Evolutionary conservation across 2,113 vertebrate species (phyloP).

Genomic region (Tretioscincus oriximinensis): DNA sequence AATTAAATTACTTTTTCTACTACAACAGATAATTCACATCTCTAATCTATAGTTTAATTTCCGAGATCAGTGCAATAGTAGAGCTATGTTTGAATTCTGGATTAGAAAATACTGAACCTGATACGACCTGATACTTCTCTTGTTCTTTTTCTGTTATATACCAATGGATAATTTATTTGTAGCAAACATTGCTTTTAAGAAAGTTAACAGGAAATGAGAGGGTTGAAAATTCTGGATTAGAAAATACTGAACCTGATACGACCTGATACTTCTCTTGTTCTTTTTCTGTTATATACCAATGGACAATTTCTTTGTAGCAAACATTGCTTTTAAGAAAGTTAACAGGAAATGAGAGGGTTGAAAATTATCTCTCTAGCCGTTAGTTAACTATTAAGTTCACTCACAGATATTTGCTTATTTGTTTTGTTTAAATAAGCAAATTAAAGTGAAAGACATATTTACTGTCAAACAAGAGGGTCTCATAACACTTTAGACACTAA

Average conservation of each 20-base stretch:
- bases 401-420: neutral
- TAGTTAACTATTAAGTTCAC: neutral
- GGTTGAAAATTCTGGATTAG: neutral
- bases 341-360: neutral
- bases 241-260: neutral
- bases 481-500: too few species aligned
- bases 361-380: neutral
- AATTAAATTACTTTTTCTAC: too few species aligned
- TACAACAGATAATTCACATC: too few species aligned
- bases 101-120: neutral
- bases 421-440: neutral
- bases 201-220: neutral
- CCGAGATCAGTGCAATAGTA: neutral
- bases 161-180: neutral
- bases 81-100: neutral
- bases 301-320: neutral
- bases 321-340: neutral
- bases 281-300: neutral
- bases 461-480: too few species aligned
- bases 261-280: neutral
- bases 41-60: neutral
- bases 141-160: neutral
- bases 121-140: neutral
- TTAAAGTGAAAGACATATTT: neutral
- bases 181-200: neutral